Evolutionary conservation across 2,797 vertebrate species (phyloP), one percentile per base, ranked within the genome.

Genomic region (Dermochelys coriacea): DNA sequence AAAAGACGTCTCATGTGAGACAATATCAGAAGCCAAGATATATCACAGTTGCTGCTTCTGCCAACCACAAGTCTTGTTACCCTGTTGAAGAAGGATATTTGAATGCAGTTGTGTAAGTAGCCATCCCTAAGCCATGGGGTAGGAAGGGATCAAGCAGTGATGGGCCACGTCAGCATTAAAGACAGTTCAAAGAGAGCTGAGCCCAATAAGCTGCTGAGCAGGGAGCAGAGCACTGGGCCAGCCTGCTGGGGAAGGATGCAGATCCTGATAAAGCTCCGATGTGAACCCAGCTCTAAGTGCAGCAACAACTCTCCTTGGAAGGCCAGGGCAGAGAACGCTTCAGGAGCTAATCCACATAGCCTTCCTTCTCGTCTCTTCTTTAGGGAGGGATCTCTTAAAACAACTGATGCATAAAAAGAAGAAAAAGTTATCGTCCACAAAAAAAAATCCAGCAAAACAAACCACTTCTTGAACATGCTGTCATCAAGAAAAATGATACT

Each of bases 401-500:
- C 79, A 77, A 86, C 83, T 8, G 4, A 41, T 47, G 80, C 80
- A 50, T n/a, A 68, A 90, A 75, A 54, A 12, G 1, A 7, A 4
- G 11, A 82, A 61, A 49, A 64, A 83, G n/a, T 83, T 88, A 54
- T 68, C 10, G 3, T 68, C 21, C 86, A 64, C 49, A 74, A 21
- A 85, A 88, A 74, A 80, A 84, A 80, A 23, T 64, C 64, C 52
- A 88, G 64, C 71, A 89, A 93, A 95, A 91, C 95, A 94, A 59
- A 71, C 92, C 2, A 86, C 92, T 57, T 90, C 93, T 7, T 2
- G 95, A 96, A 85, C 88, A 93, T 79, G 98, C 97, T 97, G 98
- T 98, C 98, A 98, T 95, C 97, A 96, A 98, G 98, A 98, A 98
- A 98, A 98, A 98, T 97, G 94, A 98, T 97, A 94, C 97, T 96